Base-by-base conservation (phyloP, 1,140 invertebrate species). In the Ceratina calcarata region DNA sequence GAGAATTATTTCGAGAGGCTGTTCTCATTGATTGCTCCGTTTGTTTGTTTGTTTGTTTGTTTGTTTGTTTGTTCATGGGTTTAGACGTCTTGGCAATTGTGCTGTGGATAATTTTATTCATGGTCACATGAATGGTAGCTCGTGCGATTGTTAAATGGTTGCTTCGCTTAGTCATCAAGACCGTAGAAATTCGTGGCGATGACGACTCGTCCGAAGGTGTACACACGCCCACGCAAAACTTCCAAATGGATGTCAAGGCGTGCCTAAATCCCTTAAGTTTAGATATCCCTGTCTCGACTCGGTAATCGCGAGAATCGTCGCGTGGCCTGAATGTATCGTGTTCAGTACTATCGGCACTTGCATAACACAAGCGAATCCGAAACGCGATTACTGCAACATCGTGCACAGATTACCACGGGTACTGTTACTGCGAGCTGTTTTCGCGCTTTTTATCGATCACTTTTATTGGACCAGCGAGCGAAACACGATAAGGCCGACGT, bases 191-290 rank as follows among this genome's bases (percentile, higher is more conserved):
- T 73, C 49, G 22, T 24, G 27, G 27, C 71, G 68, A 67, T 82
- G 80, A 82, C 64, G 22, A 72, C 58, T 72, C 57, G 2, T 12
- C 3, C 37, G 37, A 45, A 18, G 18, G 2, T 24, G 10, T 45
- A 10, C 37, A 18, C 18, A 60, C 22, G n/a, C 73, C 65, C 72
- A 32, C 61, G 37, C 53, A 45, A 45, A 45, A 45, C 32, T 64
- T 37, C n/a, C 8, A 64, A 82, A 82, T 80, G 22, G 77, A 57
- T 82, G 80, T 72, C 76, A 82, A 79, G 80, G 80, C 27, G 32
- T 24, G 45, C 72, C 76, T 79, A 79, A 81, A 78, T 71, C 27
- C 3, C 16, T 80, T 75, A 37, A 27, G 62, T n/a, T 69, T 71
- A 66, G 51, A 71, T 16, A n/a, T 18, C 49, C 37, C 58, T 13